Evolutionary conservation across 1,140 invertebrate species (phyloP), one percentile per base, ranked within the genome.

Genomic region (Periplaneta americana): DNA sequence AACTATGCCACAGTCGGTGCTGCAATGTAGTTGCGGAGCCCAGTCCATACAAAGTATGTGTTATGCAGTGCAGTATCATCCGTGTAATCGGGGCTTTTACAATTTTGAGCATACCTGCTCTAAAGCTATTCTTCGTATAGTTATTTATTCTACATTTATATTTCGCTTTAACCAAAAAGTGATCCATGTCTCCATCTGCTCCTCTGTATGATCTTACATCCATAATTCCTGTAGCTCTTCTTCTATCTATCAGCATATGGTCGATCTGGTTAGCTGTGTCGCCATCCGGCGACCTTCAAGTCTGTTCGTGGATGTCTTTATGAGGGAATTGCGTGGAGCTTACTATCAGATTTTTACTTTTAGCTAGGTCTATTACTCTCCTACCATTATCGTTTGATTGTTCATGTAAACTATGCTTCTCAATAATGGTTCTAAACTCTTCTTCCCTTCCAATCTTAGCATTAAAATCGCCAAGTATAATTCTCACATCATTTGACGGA

Each of bases 221-320:
- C 75, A 76, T 76, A 15, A 76, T n/a, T 28, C 33, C 75, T 15
- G 75, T 28, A 15, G 15, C 33, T 28, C 33, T n/a, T 76, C 33
- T 76, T n/a, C 31, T 76, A 76, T 76, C 75, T 28, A 76, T 31
- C 75, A 76, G 75, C 31, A 76, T 31, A 31, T 76, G 75, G 75
- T 76, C 75, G 15, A 76, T 76, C 31, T 76, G 75, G 75, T 76
- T 76, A n/a, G 11, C 13, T 15, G 75, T 76, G 11, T 76, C 31
- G 11, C 75, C 75, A 33, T 76, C 75, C 13, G 75, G 75, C 11
- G 13, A 76, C n/a, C n/a, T n/a, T n/a, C n/a, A n/a, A n/a, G n/a
- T n/a, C n/a, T n/a, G n/a, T 76, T 76, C 31, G 75, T 76, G 75
- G 15, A 76, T 76, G 75, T 76, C 28, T 31, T 76, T 13, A 76